Evolutionary conservation across 2,113 vertebrate species (phyloP).

Genomic region (Eidolon helvum): DNA sequence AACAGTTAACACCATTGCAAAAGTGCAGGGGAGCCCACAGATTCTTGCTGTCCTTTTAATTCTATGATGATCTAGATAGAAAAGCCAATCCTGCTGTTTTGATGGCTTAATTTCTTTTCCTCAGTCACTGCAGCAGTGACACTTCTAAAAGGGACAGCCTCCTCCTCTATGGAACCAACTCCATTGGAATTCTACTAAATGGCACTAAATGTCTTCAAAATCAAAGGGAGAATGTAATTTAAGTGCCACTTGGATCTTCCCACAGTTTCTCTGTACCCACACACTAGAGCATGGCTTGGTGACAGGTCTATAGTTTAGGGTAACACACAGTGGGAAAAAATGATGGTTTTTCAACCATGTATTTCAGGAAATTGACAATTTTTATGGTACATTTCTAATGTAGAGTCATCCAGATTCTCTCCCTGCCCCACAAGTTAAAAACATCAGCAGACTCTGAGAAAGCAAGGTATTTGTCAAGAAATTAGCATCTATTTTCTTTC

Average conservation of each 20-base stretch:
- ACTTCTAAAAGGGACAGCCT: constrained; percentile 73
- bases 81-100: constrained; percentile 74
- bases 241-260: constrained; percentile 86
- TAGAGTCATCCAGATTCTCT: constrained; percentile 41
- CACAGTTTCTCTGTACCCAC: constrained; percentile 83
- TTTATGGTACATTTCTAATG: constrained; percentile 59
- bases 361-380: constrained; percentile 73
- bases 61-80: constrained; percentile 67
- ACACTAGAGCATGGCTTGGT: constrained; percentile 79
- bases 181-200: constrained; percentile 80
- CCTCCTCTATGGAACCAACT: constrained; percentile 78
- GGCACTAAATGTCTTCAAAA: constrained; percentile 82
- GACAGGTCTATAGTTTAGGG: constrained; percentile 82
- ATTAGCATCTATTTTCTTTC: constrained; percentile 29
- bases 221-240: constrained; percentile 87
- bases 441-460: constrained; percentile 26
- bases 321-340: constrained; percentile 71
- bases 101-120: constrained; percentile 70
- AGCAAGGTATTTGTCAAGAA: constrained; percentile 53
- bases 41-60: constrained; percentile 60
- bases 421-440: background rate
- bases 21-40: background rate
- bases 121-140: constrained; percentile 68
- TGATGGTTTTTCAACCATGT: constrained; percentile 77
- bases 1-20: constrained; percentile 27